Percentiles rank a stretch among this genome's conserved stretches.
These are phyloP conservation scores for Clarias fuscus DNA, from an alignment of 2,797 vertebrate species.

Conservation along the genomic window DNA sequence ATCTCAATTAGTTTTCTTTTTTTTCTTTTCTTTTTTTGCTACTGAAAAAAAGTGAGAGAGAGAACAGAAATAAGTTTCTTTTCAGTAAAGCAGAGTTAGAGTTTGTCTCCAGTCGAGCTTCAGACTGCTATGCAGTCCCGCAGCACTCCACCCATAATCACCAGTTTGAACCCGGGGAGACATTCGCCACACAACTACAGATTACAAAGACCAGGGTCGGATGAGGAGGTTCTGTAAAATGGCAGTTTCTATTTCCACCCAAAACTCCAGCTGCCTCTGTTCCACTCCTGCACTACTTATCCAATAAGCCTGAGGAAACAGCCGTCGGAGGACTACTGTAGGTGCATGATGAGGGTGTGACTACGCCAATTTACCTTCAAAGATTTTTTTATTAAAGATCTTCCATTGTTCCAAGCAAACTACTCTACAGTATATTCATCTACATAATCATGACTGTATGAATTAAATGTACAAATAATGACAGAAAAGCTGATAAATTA, in stretches of 20 bases:
- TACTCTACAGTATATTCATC: neutral
- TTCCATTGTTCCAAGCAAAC: neutral
- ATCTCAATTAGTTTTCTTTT: slow-evolving; percentile 34
- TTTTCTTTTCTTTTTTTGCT: neutral
- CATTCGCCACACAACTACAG: slow-evolving; percentile 60
- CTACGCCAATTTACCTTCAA: neutral
- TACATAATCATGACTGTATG: neutral
- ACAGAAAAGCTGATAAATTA: neutral
- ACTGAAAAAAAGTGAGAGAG: slow-evolving; percentile 33
- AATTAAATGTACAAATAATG: neutral
- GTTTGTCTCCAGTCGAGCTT: slow-evolving; percentile 37
- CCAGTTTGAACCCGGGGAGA: slow-evolving; percentile 65
- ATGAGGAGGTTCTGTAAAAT: slow-evolving; percentile 58
- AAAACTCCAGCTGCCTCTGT: slow-evolving; percentile 42
- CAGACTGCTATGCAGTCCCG: slow-evolving; percentile 49
- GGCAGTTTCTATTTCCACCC: slow-evolving; percentile 63
- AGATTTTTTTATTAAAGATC: neutral
- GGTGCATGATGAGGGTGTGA: slow-evolving; percentile 7
- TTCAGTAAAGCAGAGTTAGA: slow-evolving; percentile 3
- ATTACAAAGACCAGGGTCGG: slow-evolving; percentile 59
- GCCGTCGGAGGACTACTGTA: neutral
- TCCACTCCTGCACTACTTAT: slow-evolving; percentile 25
- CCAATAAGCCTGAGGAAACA: slow-evolving; percentile 23
- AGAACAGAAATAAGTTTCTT: slow-evolving; percentile 52
- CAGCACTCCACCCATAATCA: slow-evolving; percentile 58